A percentile compares a stretch with the other conserved stretches of the same genome.
These are phyloP conservation scores for Campylomormyrus tamandua DNA, from an alignment of 2,113 vertebrate genomes.

Conservation along the genomic window DNA sequence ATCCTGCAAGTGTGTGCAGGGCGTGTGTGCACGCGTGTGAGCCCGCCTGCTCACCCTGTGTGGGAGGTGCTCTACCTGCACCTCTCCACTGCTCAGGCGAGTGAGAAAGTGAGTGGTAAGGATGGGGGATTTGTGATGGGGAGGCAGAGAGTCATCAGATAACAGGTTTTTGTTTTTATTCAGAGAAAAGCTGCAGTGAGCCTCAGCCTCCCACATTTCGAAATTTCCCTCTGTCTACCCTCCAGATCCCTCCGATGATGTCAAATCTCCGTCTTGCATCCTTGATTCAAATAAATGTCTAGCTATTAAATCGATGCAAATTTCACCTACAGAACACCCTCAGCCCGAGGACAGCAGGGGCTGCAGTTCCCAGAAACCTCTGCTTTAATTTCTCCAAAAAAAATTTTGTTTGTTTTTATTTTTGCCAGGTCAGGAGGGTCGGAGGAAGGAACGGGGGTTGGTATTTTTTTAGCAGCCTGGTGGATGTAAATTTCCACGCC, in stretches of 20 bases:
- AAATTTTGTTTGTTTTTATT: not conserved
- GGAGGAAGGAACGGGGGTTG: not conserved
- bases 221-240: not conserved
- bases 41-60: not conserved
- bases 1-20: not conserved
- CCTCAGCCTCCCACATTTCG: not conserved
- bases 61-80: constrained; percentile 14
- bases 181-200: not conserved
- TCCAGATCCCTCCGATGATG: not conserved
- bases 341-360: not conserved
- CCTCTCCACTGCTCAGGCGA: not conserved
- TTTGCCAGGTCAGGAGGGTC: not conserved
- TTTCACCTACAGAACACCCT: not conserved
- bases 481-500: not conserved
- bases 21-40: not conserved
- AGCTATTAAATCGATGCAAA: not conserved
- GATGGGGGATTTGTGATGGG: not conserved
- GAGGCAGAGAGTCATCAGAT: not conserved
- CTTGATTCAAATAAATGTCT: not conserved
- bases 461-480: not conserved
- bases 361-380: not conserved
- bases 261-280: not conserved
- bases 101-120: not conserved
- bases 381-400: not conserved
- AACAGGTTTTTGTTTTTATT: not conserved